phyloP scores from a whole-genome alignment of 2,888 invertebrate species.

The Leptinotarsa haldemani region DNA sequence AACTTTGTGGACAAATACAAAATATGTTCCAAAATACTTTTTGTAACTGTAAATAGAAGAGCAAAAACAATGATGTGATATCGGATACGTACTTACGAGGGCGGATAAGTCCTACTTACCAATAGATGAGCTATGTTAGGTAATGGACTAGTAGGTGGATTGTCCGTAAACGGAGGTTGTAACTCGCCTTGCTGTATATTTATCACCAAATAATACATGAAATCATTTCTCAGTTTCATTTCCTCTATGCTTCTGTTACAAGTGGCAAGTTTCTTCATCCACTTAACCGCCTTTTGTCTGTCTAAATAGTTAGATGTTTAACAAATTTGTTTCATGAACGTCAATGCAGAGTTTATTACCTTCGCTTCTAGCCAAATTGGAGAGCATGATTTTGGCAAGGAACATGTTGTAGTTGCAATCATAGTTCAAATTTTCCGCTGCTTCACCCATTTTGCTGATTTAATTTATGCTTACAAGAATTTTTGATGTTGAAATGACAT shows the following conservation, averaged over 20 bases:
- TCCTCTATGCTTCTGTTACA: conserved; percentile 66
- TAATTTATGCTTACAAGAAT: conserved; percentile 39
- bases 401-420: conserved; percentile 69
- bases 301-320: conserved; percentile 58
- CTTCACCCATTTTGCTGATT: conserved; percentile 61
- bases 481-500: conserved; percentile 40
- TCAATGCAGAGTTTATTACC: conserved; percentile 41
- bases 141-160: conserved; percentile 67
- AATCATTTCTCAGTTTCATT: conserved; percentile 69
- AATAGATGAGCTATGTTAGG: conserved; percentile 64
- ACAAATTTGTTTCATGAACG: conserved; percentile 14
- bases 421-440: conserved; percentile 67
- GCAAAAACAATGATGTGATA: too few species aligned
- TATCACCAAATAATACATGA: conserved; percentile 68
- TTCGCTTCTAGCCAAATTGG: conserved; percentile 61
- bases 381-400: conserved; percentile 65
- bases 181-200: conserved; percentile 67
- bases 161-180: conserved; percentile 66
- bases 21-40: background rate
- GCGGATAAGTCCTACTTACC: conserved; percentile 54
- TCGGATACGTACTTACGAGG: too few species aligned
- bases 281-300: conserved; percentile 65
- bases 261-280: conserved; percentile 68
- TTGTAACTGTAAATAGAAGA: background rate
- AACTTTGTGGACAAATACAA: background rate